These are phyloP conservation scores for Xestia ashworthii DNA, from an alignment of 2,888 invertebrate genomes.

Conservation along the genomic window DNA sequence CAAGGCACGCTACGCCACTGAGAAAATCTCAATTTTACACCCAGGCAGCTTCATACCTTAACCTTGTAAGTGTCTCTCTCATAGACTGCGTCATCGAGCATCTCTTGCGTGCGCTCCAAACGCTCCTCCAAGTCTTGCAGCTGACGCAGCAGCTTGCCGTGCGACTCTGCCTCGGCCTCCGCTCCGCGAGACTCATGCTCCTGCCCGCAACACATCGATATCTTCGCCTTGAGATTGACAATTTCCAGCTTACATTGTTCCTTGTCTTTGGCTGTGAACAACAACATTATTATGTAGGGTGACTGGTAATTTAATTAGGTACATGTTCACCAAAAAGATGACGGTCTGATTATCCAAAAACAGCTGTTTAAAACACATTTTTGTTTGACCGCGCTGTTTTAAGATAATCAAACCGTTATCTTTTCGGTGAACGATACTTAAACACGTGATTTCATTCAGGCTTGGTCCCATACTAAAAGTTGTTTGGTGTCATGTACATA, in stretches of 20 bases:
- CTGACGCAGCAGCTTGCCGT: slow-evolving; percentile 81
- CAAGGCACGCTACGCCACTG: no score
- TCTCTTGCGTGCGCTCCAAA: slow-evolving; percentile 86
- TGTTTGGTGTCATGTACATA: no score
- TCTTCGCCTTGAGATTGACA: slow-evolving; percentile 81
- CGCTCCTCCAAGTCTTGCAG: slow-evolving; percentile 89
- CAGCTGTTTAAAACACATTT: no score
- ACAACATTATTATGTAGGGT: background rate
- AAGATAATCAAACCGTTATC: no score
- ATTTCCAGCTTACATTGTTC: slow-evolving; percentile 84
- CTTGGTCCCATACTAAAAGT: no score
- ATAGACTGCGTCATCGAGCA: slow-evolving; percentile 87
- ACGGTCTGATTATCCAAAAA: no score
- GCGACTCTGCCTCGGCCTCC: slow-evolving; percentile 69
- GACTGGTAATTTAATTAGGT: no score
- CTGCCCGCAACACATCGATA: slow-evolving; percentile 81
- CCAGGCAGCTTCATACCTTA: slow-evolving; percentile 75
- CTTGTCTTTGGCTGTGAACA: slow-evolving; percentile 82
- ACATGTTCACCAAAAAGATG: no score
- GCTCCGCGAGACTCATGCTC: slow-evolving; percentile 69
- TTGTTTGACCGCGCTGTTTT: no score
- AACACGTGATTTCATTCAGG: no score
- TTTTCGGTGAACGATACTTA: no score
- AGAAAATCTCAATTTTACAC: background rate
- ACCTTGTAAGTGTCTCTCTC: slow-evolving; percentile 88